phyloP scores from a whole-genome alignment of 2,113 vertebrate genomes.

The Ammospiza nelsoni region DNA sequence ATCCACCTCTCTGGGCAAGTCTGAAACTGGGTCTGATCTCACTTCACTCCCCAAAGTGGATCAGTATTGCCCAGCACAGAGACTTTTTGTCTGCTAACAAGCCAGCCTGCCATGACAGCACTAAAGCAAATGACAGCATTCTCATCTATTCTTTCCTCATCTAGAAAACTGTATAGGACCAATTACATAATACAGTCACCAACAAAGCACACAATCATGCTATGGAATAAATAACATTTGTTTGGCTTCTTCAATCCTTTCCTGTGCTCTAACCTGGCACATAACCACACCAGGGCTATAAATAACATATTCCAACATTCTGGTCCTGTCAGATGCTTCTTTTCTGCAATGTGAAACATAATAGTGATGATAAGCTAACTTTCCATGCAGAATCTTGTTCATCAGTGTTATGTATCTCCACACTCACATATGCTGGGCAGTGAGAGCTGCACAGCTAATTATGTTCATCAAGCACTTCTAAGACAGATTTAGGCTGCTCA shows the following conservation, averaged over 20 bases:
- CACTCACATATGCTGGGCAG: background rate
- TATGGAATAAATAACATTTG: background rate
- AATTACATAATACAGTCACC: background rate
- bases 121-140: background rate
- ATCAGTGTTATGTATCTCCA: background rate
- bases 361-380: background rate
- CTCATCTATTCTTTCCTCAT: background rate
- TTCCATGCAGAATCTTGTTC: background rate
- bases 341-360: background rate
- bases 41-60: background rate
- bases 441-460: background rate
- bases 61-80: background rate
- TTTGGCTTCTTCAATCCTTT: background rate
- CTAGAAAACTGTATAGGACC: background rate
- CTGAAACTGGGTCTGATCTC: background rate
- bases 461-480: background rate
- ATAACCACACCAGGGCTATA: background rate
- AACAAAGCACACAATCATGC: background rate
- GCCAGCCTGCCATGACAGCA: background rate
- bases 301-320: background rate
- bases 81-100: background rate
- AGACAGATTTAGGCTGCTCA: background rate
- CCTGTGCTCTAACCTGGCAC: background rate
- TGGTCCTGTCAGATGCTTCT: background rate
- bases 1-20: background rate